A percentile compares a stretch with the other conserved stretches of the same genome.
phyloP scores from a whole-genome alignment of 2,797 vertebrate genomes.

The Pipistrellus nathusii region DNA sequence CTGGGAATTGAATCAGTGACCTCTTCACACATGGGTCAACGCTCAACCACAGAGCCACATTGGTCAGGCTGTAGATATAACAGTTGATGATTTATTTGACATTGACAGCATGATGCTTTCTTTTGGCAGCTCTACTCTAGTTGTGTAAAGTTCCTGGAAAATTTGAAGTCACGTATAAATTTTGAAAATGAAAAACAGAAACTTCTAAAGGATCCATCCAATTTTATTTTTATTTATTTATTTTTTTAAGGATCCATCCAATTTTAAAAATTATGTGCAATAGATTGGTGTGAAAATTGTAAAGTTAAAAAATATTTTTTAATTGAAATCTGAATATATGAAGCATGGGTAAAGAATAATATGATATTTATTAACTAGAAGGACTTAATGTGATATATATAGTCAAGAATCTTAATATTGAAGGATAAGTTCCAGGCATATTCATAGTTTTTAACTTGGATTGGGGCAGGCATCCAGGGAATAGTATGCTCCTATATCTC shows the following conservation, averaged over 20 bases:
- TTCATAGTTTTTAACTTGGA: constrained; percentile 31
- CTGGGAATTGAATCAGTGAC: too few species aligned
- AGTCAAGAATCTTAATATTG: constrained; percentile 48
- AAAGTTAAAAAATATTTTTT: constrained; percentile 47
- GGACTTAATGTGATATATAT: neutral
- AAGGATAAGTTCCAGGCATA: neutral
- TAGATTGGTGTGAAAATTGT: neutral
- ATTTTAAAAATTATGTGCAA: neutral
- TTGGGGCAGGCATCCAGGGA: neutral
- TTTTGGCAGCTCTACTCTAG: neutral
- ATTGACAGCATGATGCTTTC: neutral
- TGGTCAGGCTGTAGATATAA: neutral
- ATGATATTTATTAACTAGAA: constrained; percentile 17
- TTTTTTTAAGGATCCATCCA: neutral
- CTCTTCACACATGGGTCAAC: too few species aligned
- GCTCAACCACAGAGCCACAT: too few species aligned
- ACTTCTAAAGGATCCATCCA: neutral
- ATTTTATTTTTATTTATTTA: too few species aligned
- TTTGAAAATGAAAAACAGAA: constrained; percentile 44
- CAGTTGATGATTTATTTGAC: neutral
- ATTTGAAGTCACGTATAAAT: constrained; percentile 38
- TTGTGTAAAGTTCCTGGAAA: constrained; percentile 26
- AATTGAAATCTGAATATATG: neutral
- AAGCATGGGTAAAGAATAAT: neutral
- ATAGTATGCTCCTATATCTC: neutral